These are phyloP conservation scores for Pseudopipra pipra DNA, from an alignment of 2,113 vertebrate genomes.

Conservation along the genomic window DNA sequence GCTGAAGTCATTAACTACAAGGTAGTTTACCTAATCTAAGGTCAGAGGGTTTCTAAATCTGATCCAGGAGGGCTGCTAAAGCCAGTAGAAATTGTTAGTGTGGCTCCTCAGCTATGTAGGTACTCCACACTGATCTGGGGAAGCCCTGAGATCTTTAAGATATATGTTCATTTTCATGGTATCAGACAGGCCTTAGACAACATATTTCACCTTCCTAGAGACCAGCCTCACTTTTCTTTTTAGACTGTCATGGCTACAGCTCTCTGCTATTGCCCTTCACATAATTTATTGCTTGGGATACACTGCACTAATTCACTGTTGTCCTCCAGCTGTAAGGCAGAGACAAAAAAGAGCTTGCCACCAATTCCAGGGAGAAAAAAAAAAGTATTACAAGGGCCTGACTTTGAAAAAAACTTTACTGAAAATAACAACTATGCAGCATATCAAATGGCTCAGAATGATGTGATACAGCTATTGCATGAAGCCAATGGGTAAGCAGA, in stretches of 20 bases:
- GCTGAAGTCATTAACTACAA: background rate
- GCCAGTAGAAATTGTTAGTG: background rate
- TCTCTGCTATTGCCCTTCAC: background rate
- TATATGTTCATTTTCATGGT: background rate
- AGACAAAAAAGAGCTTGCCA: background rate
- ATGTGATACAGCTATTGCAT: background rate
- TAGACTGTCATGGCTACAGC: background rate
- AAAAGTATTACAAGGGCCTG: background rate
- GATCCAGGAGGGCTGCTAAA: background rate
- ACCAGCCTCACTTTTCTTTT: background rate
- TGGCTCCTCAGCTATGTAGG: background rate
- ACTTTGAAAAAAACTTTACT: background rate
- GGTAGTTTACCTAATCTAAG: background rate
- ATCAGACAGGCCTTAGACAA: background rate
- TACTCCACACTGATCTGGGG: background rate
- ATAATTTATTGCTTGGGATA: background rate
- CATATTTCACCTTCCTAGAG: background rate
- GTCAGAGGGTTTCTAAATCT: background rate
- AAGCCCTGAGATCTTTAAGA: background rate
- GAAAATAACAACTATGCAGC: background rate
- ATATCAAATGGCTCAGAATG: background rate
- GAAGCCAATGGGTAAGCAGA: background rate
- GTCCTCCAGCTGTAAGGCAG: background rate
- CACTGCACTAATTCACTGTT: background rate
- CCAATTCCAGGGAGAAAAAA: background rate